phyloP scores from a whole-genome alignment of 64 coral and sea anemone genomes.

The Porites lutea region DNA sequence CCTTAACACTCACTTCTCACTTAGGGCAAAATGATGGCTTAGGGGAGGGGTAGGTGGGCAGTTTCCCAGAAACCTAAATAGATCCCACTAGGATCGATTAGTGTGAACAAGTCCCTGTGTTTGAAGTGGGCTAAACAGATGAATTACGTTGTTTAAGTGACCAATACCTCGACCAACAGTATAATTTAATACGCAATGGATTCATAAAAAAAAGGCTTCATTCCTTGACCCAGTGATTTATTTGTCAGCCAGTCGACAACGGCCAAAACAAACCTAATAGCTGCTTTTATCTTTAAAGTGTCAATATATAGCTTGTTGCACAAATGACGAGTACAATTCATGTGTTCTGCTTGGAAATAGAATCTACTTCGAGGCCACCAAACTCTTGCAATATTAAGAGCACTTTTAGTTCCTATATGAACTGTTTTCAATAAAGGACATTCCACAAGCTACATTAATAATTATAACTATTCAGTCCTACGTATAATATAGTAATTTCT shows the following conservation, averaged over 20 bases:
- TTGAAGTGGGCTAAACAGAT: too few species aligned
- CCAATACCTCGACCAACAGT: too few species aligned
- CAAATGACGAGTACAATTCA: slow-evolving; percentile 12
- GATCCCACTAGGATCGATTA: too few species aligned
- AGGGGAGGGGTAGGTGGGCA: too few species aligned
- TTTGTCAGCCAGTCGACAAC: not conserved
- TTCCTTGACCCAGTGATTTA: not conserved
- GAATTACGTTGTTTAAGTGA: too few species aligned
- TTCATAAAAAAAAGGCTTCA: too few species aligned
- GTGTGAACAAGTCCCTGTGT: too few species aligned
- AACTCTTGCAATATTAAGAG: slow-evolving; percentile 5
- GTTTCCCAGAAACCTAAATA: too few species aligned
- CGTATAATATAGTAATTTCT: not conserved
- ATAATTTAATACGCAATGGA: too few species aligned
- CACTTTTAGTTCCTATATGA: slow-evolving; percentile 15
- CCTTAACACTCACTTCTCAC: too few species aligned
- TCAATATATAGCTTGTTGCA: not conserved
- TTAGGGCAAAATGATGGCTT: too few species aligned
- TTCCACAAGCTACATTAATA: slow-evolving; percentile 22
- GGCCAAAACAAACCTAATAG: slow-evolving; percentile 4
- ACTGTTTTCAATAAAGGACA: not conserved
- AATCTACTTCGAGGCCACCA: not conserved
- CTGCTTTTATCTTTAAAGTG: not conserved
- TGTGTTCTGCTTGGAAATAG: not conserved
- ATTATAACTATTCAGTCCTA: slow-evolving; percentile 32